Evolutionary conservation across 2,888 invertebrate species (phyloP), one percentile per base, ranked within the genome.

Genomic region (Prosopocoilus inquinatus): DNA sequence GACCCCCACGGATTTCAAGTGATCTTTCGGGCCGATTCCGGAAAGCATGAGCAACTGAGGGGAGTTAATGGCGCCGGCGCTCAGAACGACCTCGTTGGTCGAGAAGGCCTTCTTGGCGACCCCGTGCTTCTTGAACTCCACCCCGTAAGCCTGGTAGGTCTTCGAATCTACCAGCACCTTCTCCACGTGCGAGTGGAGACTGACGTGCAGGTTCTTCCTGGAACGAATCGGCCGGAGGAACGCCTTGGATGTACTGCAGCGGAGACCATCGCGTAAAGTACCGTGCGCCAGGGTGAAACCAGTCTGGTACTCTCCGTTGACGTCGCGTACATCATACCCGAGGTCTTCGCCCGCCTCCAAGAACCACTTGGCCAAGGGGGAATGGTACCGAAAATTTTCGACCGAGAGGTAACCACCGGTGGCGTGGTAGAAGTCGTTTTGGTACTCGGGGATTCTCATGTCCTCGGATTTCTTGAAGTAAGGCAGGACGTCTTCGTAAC

Each of bases 41-140:
- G 93, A 91, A 39, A 95, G 72, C 91, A 94, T 90, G 33, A 96
- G 79, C 12, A 95, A 67, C 70, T 95, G 94, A 0, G 94, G 93
- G 2, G 91, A 87, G 69, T 90, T 89, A 60, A 95, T 81, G 0
- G 92, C 77, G 1, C 95, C 97, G 0, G 92, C 92, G 12, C 92
- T 88, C 36, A 97, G 73, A 58, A 97, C 89, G 0, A 96, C 84
- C 76, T 95, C 95, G 66, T 83, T 85, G 7, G 79, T 81, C 0
- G 89, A 89, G 59, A 76, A 79, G 0, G 87, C 81, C 7, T 77
- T 79, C 61, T 62, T 65, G 48, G 65, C 75, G 3, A 78, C 72
- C 2, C 81, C 82, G 43, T 81, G 73, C 67, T 85, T 85, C n/a
- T 78, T 81, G 64, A 89, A 88, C 57, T 79, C 61, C 0, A 76